Evolutionary conservation across 2,797 vertebrate genomes (phyloP), one percentile per base, ranked within the genome.

Genomic region (Halcyon badia): DNA sequence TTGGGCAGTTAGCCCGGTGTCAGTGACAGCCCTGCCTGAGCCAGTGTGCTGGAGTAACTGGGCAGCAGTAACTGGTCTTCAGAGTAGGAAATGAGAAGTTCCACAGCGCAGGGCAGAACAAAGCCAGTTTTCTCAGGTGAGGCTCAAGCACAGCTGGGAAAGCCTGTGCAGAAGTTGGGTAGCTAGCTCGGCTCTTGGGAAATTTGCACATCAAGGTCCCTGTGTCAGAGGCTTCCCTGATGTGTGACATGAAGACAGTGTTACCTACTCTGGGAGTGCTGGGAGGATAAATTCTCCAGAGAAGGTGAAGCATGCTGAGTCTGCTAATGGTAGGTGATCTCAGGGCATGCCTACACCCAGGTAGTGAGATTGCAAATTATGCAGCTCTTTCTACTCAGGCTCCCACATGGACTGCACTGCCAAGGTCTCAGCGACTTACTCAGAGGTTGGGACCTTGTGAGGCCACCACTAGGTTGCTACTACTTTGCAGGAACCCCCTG

Each of bases 191-290:
- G 77, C 33, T 80, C 89, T 39, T 31, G 37, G 37, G 33, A 46
- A 61, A 57, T 22, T 37, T 24, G 42, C 39, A 70, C 46, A 26
- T 62, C 52, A 25, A 6, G 4, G 4, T 61, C 44, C 11, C 39
- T 31, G 49, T 60, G 69, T 39, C 69, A 52, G 72, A 57, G 68
- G 28, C 28, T 80, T 58, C 68, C 48, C 69, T 58, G 39, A 21
- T 10, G 31, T 11, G 33, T 52, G 72, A 26, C 8, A 2, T 9
- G 66, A 48, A 66, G 85, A 16, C 14, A 15, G 28, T 0, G 0
- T 30, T 52, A 22, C 54, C 35, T 80, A 35, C 35, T 52, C 35
- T 35, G 25, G 64, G 35, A 81, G 70, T 2, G 2, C 39, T 6
- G 30, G 31, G 49, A 56, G 75, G 35, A 58, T 9, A 22, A 70